A percentile compares a stretch with the other conserved stretches of the same genome.
phyloP scores from a whole-genome alignment of 2,888 invertebrate species.

The Anoplius nigerrimus region DNA sequence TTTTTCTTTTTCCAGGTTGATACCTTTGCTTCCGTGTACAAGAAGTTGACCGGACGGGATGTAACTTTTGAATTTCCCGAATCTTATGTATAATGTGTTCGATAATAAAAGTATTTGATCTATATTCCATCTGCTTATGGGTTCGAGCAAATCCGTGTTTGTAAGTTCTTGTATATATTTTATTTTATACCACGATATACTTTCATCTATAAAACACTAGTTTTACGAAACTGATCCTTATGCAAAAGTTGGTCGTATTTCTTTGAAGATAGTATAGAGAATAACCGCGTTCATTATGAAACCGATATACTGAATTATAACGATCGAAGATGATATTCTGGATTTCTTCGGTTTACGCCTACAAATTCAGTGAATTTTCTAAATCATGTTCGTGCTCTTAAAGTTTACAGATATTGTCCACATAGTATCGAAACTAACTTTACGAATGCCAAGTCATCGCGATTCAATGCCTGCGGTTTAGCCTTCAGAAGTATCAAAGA shows the following conservation, averaged over 20 bases:
- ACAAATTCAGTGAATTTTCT: not conserved
- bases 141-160: no score
- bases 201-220: not conserved
- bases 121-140: no score
- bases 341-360: not conserved
- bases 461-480: slow-evolving; percentile 59
- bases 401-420: not conserved
- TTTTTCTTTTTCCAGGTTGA: slow-evolving; percentile 83
- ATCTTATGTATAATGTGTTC: slow-evolving; percentile 87
- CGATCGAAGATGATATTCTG: not conserved
- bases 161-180: not conserved
- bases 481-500: slow-evolving; percentile 47
- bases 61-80: slow-evolving; percentile 99
- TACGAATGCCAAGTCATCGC: slow-evolving; percentile 27
- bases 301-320: slow-evolving; percentile 1
- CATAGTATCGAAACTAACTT: slow-evolving; percentile 30
- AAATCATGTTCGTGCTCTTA: not conserved
- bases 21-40: slow-evolving; percentile 98
- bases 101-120: slow-evolving; percentile 51
- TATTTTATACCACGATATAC: not conserved
- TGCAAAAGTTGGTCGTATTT: no score
- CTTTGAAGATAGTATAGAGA: not conserved
- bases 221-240: not conserved
- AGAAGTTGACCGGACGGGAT: slow-evolving; percentile 98
- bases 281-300: not conserved